Base-by-base conservation (phyloP, 2,797 vertebrate species). In the Leptodactylus fallax region DNA sequence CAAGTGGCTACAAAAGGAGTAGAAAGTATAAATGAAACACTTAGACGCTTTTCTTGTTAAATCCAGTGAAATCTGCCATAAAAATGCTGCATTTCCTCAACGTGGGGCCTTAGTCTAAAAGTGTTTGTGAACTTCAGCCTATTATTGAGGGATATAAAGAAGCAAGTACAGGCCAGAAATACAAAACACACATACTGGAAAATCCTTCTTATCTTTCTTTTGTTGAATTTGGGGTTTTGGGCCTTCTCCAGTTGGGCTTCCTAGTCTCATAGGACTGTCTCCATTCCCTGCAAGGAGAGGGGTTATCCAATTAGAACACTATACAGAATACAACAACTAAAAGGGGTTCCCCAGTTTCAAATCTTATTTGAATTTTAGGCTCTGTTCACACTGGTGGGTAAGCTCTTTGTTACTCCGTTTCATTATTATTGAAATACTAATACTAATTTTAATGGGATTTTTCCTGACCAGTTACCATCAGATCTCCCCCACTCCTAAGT, bases 141-240 rank as follows among this genome's bases (percentile, higher is more conserved):
- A 36, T 36, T 2, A 36, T 36, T 36, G 36, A 36, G 36, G 51
- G 3, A 3, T 12, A 53, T 53, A 53, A 53, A 53, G 36, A 36
- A 36, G 51, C 51, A 53, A 53, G 51, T 53, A 53, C 0, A 53
- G 53, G 11, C 53, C 3, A 14, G 53, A 55, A 55, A 55, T 55
- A 16, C 17, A 0, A 17, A 65, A 77, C 0, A 96, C 0, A 96
- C 97, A 91, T 90, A 99, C 98, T 79, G 96, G 98, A 89, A 97
- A 99, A 82, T 99, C 98, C 91, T 96, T 97, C 83, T 96, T 98
- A 91, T 99, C 97, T 90, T 96, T 98, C 85, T 96, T 97, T 77
- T 96, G 93, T 51, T 96, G 96, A 69, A 96, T 93, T 2, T 94
- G 95, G 21, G 96, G 95, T 51, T 94, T 96, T 7, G 94, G 91